Conservation (phyloP, 2,888 invertebrate genomes). For the Strigamia transsilvanica region DNA sequence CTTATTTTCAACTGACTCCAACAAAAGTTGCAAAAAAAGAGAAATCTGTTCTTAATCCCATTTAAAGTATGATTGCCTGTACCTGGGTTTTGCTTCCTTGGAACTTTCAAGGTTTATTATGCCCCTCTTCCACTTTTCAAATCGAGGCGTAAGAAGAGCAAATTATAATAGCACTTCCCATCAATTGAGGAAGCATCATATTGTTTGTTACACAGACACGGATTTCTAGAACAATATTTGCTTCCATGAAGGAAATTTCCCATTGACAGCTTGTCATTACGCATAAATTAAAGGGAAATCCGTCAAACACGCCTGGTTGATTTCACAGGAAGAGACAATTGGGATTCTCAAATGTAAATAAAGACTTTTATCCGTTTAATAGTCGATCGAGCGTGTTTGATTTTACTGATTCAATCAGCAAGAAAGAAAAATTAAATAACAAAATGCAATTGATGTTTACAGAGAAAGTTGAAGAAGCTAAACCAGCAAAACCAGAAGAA, state of each 20-base stretch:
- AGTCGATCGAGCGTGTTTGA: background rate
- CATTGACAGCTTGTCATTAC: background rate
- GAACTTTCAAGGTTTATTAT: constrained; percentile 3
- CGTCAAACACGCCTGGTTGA: constrained; percentile 19
- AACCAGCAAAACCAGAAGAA: background rate
- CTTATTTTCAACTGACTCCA: too few species aligned
- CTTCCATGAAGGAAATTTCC: constrained; percentile 40
- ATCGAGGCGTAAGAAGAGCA: background rate
- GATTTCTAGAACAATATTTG: constrained; percentile 36
- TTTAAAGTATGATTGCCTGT: too few species aligned
- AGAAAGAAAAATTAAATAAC: too few species aligned
- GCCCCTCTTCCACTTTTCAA: background rate
- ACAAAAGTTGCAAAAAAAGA: too few species aligned
- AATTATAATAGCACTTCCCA: constrained; percentile 29
- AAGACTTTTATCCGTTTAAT: constrained; percentile 22
- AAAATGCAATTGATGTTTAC: background rate
- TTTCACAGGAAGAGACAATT: constrained; percentile 27
- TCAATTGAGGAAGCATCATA: background rate
- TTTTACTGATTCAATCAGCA: background rate
- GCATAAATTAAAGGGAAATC: constrained; percentile 43
- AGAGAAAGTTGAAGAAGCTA: background rate
- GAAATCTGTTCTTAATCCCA: too few species aligned
- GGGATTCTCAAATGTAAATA: background rate
- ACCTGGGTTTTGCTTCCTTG: background rate
- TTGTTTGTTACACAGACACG: background rate